Percentiles rank a stretch among this genome's conserved stretches.
phyloP scores from a whole-genome alignment of 2,888 invertebrate species.

The Agonopterix arenella region DNA sequence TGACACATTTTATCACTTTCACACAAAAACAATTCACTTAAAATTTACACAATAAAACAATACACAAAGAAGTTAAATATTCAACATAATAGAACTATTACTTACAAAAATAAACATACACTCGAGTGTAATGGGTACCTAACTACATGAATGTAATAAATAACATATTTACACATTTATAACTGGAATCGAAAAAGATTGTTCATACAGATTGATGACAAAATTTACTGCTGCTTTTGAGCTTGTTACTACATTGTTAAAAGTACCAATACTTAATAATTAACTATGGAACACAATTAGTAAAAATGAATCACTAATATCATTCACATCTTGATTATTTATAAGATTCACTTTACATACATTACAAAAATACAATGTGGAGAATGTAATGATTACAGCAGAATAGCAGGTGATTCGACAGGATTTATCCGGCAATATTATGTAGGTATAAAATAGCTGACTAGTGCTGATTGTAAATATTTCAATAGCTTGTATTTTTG shows the following conservation, averaged over 20 bases:
- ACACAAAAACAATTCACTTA: constrained; percentile 69
- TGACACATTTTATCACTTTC: constrained; percentile 70
- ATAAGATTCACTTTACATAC: not conserved
- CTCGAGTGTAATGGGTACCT: constrained; percentile 22
- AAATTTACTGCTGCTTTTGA: too few species aligned
- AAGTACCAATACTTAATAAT: not conserved
- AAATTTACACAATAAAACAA: constrained; percentile 69
- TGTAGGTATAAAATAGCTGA: constrained; percentile 38
- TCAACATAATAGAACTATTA: constrained; percentile 65
- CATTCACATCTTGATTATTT: not conserved
- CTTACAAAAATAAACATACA: constrained; percentile 58
- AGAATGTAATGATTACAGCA: not conserved
- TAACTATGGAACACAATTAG: constrained; percentile 4
- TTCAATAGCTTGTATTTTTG: constrained; percentile 21
- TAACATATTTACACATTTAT: constrained; percentile 35
- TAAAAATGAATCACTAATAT: constrained; percentile 4
- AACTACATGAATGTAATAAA: constrained; percentile 43
- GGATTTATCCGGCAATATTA: not conserved
- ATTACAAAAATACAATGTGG: too few species aligned
- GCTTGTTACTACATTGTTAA: too few species aligned
- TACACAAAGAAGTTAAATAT: constrained; percentile 61
- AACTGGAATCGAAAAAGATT: too few species aligned
- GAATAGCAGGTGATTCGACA: not conserved
- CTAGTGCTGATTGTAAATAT: constrained; percentile 46
- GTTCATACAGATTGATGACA: too few species aligned